Base-by-base conservation (phyloP, 30 jellyfish, hydroid and myxozoan genomes). In the Calvadosia cruxmelitensis region DNA sequence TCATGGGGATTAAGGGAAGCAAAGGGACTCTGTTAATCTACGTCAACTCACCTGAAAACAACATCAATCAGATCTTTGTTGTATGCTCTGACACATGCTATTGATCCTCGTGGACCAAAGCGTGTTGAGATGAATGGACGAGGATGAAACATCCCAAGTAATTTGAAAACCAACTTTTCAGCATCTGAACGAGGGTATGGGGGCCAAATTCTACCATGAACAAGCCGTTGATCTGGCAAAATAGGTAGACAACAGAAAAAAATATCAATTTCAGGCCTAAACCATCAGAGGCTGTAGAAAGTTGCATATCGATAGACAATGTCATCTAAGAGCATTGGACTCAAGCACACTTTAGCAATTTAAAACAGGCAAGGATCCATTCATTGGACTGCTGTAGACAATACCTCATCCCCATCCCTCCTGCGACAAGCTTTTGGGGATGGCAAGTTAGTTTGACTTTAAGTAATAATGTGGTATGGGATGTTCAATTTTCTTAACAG, bases 81-180 rank as follows among this genome's bases (percentile, higher is more conserved):
- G 26, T 34, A 7, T 2, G 92, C 96, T n/a, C 90, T 74, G 24
- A 85, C 61, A 53, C 85, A 77, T 25, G 96, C 96, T 67, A 78
- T 79, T 35, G 91, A 52, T 3, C 96, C 96, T 52, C 74, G 79
- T 51, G 96, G 96, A 27, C 73, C 92, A 78, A 85, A 85, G 28
- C 96, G 64, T 57, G 57, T 74, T 16, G 52, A 67, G 33, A 85
- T 30, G 64, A 85, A 85, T 3, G 96, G 93, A 33, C 80, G 67
- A 29, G 89, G 90, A 34, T 71, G 85, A 66, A 85, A 72, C 93
- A 85, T 78, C 30, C 85, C 63, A 70, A 85, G 85, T 35, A 85
- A 30, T 32, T 67, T 53, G 30, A 67, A n/a, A 35, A 85, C 24
- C 0, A 74, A 36, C 69, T 66, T 34, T 35, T 85, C 93, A 33